Evolutionary conservation across 35 echinoderm and acorn worm species (phyloP), one percentile per base, ranked within the genome.

Genomic region (Acanthaster planci): DNA sequence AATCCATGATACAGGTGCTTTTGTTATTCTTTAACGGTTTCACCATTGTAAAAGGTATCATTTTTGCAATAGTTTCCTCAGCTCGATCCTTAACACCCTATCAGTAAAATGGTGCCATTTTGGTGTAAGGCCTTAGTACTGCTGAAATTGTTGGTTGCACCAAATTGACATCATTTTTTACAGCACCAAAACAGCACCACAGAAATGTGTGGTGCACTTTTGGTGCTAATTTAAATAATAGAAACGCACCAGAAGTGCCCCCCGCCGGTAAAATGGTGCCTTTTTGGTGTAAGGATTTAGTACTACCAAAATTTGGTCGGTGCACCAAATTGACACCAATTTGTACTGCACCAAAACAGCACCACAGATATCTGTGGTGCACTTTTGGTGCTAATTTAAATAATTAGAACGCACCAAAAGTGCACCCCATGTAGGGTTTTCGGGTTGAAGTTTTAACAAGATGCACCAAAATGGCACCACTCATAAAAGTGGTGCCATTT

Each of bases 301-400:
- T 15, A 56, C 54, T 56, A n/a, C 54, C 22, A 56, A 1, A 56
- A 4, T 56, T 56, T 56, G 54, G 54, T n/a, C 54, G 22, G 54
- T 8, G 7, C 54, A 8, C 54, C 54, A 56, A 56, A 56, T 56
- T n/a, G 1, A n/a, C 1, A 56, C 54, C 54, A 56, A 1, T 2
- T 15, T 56, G 54, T 15, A n/a, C 54, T n/a, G 8, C 54, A 56
- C 54, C 54, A 56, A 56, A 56, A 56, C 54, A 56, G 54, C 54
- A 56, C 54, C 1, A 56, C 54, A 56, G 1, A 18, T 56, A 56
- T 56, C 15, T n/a, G 1, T 56, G 54, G 54, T 56, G 54, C 54
- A 18, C 54, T 57, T 57, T 57, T 57, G 54, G 54, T 57, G 54
- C 54, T 1, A 57, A 57, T 57, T 57, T 57, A 57, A 57, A 57